A percentile compares a stretch with the other conserved stretches of the same genome.
Conservation (phyloP, 2,888 invertebrate species). For the Coronaproctus castanopsis region DNA sequence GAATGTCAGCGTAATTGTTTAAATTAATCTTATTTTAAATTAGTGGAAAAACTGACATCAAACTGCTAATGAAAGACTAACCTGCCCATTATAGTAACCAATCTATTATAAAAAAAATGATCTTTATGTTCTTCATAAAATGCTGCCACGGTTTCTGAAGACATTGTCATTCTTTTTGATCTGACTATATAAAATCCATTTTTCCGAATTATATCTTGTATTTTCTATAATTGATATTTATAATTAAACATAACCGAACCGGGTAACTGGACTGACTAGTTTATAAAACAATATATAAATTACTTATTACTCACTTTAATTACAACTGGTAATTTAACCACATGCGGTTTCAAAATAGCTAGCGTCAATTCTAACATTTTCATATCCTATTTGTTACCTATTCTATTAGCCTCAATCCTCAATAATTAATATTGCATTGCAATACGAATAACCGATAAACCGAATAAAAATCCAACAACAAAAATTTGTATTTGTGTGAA, state of each 20-base stretch:
- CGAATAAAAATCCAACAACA: too few relatives aligned
- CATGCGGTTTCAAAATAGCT: constrained; percentile 71
- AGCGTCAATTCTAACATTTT: constrained; percentile 41
- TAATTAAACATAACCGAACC: too few relatives aligned
- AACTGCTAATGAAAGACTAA: too few relatives aligned
- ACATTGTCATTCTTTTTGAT: constrained; percentile 41
- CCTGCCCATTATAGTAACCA: constrained; percentile 66
- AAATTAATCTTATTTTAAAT: too few relatives aligned
- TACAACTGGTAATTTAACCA: constrained; percentile 52
- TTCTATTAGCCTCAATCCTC: background rate
- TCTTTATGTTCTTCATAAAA: constrained; percentile 67
- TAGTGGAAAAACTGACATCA: too few relatives aligned
- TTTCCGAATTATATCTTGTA: constrained; percentile 41
- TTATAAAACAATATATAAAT: too few relatives aligned
- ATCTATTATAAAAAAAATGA: constrained; percentile 64
- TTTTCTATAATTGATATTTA: constrained; percentile 29
- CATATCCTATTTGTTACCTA: background rate
- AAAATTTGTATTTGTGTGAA: too few relatives aligned
- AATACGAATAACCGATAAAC: too few relatives aligned
- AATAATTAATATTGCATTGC: too few relatives aligned
- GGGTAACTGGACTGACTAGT: too few relatives aligned
- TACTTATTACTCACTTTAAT: constrained; percentile 26
- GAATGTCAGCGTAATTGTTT: too few relatives aligned
- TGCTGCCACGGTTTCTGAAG: constrained; percentile 38
- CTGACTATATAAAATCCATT: constrained; percentile 52